Evolutionary conservation across 2,888 invertebrate species (phyloP).

Genomic region (Nymphalis urticae): DNA sequence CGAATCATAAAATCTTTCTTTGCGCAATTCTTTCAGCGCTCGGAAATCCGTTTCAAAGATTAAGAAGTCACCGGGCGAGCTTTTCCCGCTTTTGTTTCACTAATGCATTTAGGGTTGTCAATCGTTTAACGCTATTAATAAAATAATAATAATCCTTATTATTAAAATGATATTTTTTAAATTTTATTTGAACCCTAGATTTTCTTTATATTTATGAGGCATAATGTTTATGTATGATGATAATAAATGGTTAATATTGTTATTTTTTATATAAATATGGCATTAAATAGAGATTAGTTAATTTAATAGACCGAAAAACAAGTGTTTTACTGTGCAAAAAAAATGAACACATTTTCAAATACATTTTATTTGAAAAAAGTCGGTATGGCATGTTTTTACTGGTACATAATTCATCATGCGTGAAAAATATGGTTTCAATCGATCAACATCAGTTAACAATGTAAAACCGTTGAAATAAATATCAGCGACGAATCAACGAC

Average conservation of each 20-base stretch:
- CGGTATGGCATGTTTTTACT: neutral
- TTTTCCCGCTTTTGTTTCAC: slow-evolving; percentile 32
- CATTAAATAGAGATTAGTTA: too few relatives aligned
- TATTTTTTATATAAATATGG: too few relatives aligned
- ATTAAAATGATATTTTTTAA: too few relatives aligned
- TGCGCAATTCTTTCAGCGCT: slow-evolving; percentile 34
- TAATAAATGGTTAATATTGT: too few relatives aligned
- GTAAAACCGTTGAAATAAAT: slow-evolving; percentile 13
- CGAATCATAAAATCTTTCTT: slow-evolving; percentile 31
- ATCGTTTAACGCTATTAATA: neutral
- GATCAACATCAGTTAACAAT: slow-evolving; percentile 26
- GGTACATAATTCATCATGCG: slow-evolving; percentile 20
- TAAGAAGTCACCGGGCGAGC: slow-evolving; percentile 35
- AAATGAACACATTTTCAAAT: neutral
- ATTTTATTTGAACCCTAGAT: too few relatives aligned
- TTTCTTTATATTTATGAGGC: too few relatives aligned
- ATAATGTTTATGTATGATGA: too few relatives aligned
- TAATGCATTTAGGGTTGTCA: slow-evolving; percentile 27
- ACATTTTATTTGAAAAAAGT: neutral
- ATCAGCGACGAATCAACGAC: neutral
- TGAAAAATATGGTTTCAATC: slow-evolving; percentile 15
- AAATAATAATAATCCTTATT: too few relatives aligned
- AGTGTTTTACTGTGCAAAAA: neutral
- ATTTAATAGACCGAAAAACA: neutral
- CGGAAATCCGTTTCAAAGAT: slow-evolving; percentile 37